phyloP scores from a whole-genome alignment of 37 sponge, comb jelly and placozoan species.

The Aphrocallistes beatrix region DNA sequence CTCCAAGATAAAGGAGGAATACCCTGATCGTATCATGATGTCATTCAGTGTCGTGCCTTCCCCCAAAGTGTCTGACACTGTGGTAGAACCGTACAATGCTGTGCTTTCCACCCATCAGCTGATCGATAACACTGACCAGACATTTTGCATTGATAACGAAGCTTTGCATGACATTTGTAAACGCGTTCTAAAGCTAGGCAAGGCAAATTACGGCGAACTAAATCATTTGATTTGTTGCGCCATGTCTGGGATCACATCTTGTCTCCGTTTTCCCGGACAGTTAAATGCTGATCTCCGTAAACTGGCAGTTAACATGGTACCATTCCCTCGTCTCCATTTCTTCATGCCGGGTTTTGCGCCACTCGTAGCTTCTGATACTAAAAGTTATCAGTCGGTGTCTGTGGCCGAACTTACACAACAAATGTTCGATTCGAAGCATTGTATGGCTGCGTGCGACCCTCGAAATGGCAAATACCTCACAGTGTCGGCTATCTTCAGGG shows the following conservation, averaged over 20 bases:
- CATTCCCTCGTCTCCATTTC: conserved; percentile 99
- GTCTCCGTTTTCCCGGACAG: conserved; percentile 91
- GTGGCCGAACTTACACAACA: conserved; percentile 98
- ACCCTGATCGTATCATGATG: conserved; percentile 93
- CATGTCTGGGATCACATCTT: conserved; percentile 92
- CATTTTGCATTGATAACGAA: conserved; percentile 97
- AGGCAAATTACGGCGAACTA: conserved; percentile 96
- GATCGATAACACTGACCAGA: conserved; percentile 98
- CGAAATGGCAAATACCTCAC: conserved; percentile 99
- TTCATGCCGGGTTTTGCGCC: conserved; percentile 99
- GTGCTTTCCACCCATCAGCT: conserved; percentile 97
- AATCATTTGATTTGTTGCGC: conserved; percentile 95
- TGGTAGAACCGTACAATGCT: conserved; percentile 64
- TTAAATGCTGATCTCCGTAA: conserved; percentile 97
- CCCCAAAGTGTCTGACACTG: conserved; percentile 90
- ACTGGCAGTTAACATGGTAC: conserved; percentile 95
- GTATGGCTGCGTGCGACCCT: conserved; percentile 99
- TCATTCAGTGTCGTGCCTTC: conserved; percentile 95
- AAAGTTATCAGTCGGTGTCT: conserved; percentile 93
- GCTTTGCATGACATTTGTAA: conserved; percentile 98
- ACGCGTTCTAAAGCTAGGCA: conserved; percentile 94
- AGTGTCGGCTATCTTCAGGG: conserved; percentile 98
- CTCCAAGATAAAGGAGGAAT: conserved; percentile 98
- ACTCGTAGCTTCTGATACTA: conserved; percentile 95
- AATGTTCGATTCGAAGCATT: conserved; percentile 99